Evolutionary conservation across 2,797 vertebrate genomes (phyloP).

Genomic region (Podarcis lilfordi): DNA sequence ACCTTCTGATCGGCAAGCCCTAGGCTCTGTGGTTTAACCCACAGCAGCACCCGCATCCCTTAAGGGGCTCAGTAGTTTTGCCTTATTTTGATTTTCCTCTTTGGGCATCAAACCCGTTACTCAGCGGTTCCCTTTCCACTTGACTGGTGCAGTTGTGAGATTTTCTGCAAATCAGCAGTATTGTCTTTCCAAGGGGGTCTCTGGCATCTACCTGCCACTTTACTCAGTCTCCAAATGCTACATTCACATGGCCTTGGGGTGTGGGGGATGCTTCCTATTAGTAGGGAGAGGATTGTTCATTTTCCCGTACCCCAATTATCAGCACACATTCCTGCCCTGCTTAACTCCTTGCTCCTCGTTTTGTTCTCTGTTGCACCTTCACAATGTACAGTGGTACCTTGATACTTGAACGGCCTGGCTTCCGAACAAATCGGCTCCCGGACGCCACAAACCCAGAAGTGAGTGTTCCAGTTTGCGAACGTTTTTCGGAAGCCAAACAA

Average conservation of each 20-base stretch:
- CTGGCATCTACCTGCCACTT: neutral
- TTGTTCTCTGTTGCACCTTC: neutral
- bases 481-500: no score
- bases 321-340: neutral
- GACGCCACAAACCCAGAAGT: no score
- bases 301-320: neutral
- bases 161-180: neutral
- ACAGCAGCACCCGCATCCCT: no score
- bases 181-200: neutral
- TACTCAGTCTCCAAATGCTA: neutral
- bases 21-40: no score
- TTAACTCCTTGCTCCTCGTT: neutral
- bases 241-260: neutral
- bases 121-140: neutral
- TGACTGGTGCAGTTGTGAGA: neutral
- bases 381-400: no score
- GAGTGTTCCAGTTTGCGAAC: no score
- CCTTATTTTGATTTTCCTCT: neutral
- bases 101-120: neutral
- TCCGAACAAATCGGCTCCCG: no score
- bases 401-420: no score
- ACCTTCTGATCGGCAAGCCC: no score
- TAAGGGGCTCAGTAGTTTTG: neutral
- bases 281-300: neutral
- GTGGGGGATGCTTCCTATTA: neutral